Evolutionary conservation across 2,888 invertebrate species (phyloP), one percentile per base, ranked within the genome.

Genomic region (Dermolepida albohirtum): DNA sequence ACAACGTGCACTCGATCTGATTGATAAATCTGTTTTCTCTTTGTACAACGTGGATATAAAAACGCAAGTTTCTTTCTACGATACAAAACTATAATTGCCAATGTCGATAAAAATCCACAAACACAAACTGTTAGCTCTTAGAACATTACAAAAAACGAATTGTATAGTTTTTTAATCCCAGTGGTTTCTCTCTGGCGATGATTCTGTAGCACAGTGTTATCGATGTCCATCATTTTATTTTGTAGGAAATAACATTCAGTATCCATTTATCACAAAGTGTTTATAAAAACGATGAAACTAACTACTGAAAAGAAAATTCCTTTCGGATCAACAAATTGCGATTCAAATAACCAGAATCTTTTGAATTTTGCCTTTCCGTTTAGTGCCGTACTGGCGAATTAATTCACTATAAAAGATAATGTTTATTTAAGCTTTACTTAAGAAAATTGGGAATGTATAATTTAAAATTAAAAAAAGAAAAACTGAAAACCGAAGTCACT

Each of bases 141-240:
- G 85, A 93, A 93, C 83, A 93, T 89, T 75, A 93, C 93, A 83
- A 93, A 93, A 85, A 93, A 93, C 71, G 93, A 93, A 85, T 93
- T 93, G 86, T 93, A 93, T 81, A 93, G 86, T 84, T 93, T 93
- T 85, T 93, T 93, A 80, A 93, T 92, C 71, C 93, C 93, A 55
- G 93, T 93, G 27, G 92, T 92, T 84, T 93, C 93, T 80, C 92
- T 86, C 84, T 93, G 93, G 79, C 93, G 89, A 82, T 92, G 93
- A 81, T 91, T 92, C 83, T 92, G 91, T 70, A 93, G 87, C 78
- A 93, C 87, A 81, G 90, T 89, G 84, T 90, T 91, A 82, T 90
- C 89, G 78, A 90, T 86, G 84, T 88, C 89, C 83, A 90, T 84
- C 91, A 91, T 91, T 83, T 90, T 83, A 80, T 78, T 73, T 76